A percentile compares a stretch with the other conserved stretches of the same genome.
Evolutionary conservation across 92 coral and sea anemone genomes (phyloP).

Genomic region (Ricordea florida): DNA sequence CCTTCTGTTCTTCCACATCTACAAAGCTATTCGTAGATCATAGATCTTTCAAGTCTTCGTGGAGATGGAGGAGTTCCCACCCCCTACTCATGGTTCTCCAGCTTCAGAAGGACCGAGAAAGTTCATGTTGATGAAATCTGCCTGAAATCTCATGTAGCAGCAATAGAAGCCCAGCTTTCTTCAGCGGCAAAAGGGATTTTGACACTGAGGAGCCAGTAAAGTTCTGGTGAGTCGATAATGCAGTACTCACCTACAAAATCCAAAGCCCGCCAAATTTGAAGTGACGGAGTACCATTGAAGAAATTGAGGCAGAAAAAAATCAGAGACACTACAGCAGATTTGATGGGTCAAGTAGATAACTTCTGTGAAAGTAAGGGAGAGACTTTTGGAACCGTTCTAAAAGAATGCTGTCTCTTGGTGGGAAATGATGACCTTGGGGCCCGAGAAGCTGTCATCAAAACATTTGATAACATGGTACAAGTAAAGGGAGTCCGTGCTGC

Average conservation of each 20-base stretch:
- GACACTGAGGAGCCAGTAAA: not conserved
- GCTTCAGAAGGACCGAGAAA: not conserved
- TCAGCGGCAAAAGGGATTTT: not conserved
- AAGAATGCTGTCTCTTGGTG: not conserved
- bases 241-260: not conserved
- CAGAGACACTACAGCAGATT: not conserved
- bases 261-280: not conserved
- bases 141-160: not conserved
- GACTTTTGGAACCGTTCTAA: not conserved
- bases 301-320: constrained; percentile 1
- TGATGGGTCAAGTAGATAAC: not conserved
- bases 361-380: constrained; percentile 6
- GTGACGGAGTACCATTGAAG: not conserved
- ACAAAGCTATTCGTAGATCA: not conserved
- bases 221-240: not conserved
- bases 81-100: not conserved
- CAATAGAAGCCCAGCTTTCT: not conserved
- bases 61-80: constrained; percentile 6
- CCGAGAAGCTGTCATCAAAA: constrained; percentile 4
- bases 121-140: not conserved
- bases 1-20: not conserved
- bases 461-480: not conserved
- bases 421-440: constrained; percentile 1
- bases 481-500: constrained; percentile 23
- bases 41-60: not conserved